Conservation (phyloP, 2,888 invertebrate genomes). For the Aplocera efformata region DNA sequence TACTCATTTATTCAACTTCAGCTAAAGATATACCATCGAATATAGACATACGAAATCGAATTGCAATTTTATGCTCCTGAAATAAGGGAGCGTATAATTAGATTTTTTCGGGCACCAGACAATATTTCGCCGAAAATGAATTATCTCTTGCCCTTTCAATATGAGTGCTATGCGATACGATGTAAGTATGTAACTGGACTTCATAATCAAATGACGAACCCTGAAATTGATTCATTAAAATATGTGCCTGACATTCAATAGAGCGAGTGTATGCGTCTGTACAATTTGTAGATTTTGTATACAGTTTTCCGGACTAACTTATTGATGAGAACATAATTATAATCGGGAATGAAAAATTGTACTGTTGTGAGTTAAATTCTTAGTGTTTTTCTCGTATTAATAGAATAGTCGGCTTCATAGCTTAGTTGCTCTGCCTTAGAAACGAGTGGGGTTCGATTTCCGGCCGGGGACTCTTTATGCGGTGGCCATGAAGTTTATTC, state of each 20-base stretch:
- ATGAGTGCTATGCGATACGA: conserved; percentile 31
- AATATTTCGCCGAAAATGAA: conserved; percentile 62
- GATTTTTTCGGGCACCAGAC: conserved; percentile 48
- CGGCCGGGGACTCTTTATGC: too few relatives aligned
- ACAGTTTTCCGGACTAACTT: too few relatives aligned
- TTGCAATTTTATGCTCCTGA: conserved; percentile 22
- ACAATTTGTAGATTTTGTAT: too few relatives aligned
- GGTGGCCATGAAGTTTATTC: too few relatives aligned
- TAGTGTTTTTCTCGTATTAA: too few relatives aligned
- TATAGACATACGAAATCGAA: conserved; percentile 10
- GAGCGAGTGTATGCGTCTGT: conserved; percentile 1
- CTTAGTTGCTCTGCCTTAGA: too few relatives aligned
- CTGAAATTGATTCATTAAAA: conserved; percentile 50
- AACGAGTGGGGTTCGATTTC: too few relatives aligned
- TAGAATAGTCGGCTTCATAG: too few relatives aligned
- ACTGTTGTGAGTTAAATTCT: too few relatives aligned
- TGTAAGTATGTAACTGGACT: conserved; percentile 34
- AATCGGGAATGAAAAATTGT: too few relatives aligned
- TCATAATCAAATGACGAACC: conserved; percentile 54
- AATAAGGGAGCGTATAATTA: conserved; percentile 42
- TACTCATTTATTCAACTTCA: conserved; percentile 2
- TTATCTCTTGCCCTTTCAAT: conserved; percentile 57
- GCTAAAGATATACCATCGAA: conserved; percentile 4
- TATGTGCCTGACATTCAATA: conserved; percentile 15
- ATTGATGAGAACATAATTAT: too few relatives aligned